Conservation (phyloP, 30 jellyfish, hydroid and myxozoan genomes). For the Aurelia sp. region DNA sequence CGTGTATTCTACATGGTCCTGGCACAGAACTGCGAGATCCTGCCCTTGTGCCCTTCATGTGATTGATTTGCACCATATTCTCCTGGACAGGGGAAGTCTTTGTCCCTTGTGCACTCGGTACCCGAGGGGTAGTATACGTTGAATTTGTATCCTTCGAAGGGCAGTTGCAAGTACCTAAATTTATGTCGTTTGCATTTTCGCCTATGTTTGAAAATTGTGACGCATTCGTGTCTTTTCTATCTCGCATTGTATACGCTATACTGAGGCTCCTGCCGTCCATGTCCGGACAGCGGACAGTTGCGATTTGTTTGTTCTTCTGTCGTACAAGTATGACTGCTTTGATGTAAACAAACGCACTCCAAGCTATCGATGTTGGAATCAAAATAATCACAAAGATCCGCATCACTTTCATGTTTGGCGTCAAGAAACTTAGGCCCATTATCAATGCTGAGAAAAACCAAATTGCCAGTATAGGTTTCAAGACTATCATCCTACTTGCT, state of each 20-base stretch:
- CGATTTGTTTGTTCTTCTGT: constrained; percentile 40
- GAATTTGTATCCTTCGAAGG: not conserved
- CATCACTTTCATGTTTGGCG: constrained; percentile 67
- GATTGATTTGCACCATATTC: not conserved
- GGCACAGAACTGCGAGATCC: not conserved
- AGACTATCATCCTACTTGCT: constrained; percentile 12
- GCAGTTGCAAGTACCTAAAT: not conserved
- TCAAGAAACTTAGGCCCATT: constrained; percentile 63
- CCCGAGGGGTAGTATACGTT: no score
- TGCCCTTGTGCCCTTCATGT: not conserved
- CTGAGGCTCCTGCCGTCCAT: not conserved
- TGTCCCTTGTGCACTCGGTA: not conserved
- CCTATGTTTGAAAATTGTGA: not conserved
- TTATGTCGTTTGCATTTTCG: not conserved
- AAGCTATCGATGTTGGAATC: constrained; percentile 48
- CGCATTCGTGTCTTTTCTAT: not conserved
- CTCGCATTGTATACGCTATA: not conserved
- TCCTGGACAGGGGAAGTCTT: not conserved
- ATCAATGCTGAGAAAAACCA: constrained; percentile 44
- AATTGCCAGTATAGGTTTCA: constrained; percentile 43
- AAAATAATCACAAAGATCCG: constrained; percentile 52
- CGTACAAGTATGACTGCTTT: constrained; percentile 32
- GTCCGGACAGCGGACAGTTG: not conserved
- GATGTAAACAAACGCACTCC: constrained; percentile 73
- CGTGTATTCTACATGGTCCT: not conserved